Conservation (phyloP, 2,113 vertebrate genomes). For the Chaetodon trifascialis region DNA sequence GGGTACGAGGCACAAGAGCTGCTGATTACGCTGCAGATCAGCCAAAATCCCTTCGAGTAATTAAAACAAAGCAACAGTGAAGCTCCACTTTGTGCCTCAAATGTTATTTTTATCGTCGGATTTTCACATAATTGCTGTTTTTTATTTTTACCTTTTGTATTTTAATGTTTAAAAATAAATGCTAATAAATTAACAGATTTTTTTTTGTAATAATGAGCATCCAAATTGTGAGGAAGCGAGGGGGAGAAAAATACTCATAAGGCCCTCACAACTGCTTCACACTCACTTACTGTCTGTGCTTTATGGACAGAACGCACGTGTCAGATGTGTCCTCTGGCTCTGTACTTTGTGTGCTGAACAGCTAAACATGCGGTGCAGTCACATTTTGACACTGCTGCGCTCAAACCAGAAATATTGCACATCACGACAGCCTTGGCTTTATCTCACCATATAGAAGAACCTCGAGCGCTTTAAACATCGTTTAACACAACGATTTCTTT, state of each 20-base stretch:
- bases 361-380: not conserved
- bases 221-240: not conserved
- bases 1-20: not conserved
- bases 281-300: not conserved
- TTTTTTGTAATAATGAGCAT: not conserved
- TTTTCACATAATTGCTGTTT: not conserved
- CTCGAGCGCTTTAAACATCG: not conserved
- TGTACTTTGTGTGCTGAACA: not conserved
- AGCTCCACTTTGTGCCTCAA: conserved; percentile 4
- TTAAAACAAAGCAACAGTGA: conserved; percentile 25
- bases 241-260: not conserved
- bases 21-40: conserved; percentile 38
- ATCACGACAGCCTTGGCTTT: not conserved
- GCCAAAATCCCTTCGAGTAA: conserved; percentile 23
- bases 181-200: not conserved
- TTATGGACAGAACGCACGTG: not conserved
- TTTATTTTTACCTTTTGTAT: conserved; percentile 6
- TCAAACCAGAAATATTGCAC: not conserved
- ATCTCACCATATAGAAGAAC: not conserved
- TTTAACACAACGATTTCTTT: conserved; percentile 15
- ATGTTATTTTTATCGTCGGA: conserved; percentile 19
- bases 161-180: conserved; percentile 13
- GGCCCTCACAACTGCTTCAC: not conserved
- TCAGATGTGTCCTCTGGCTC: not conserved
- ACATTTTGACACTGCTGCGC: not conserved